Base-by-base conservation (phyloP, 2,113 vertebrate genomes). In the Arothron firmamentum region DNA sequence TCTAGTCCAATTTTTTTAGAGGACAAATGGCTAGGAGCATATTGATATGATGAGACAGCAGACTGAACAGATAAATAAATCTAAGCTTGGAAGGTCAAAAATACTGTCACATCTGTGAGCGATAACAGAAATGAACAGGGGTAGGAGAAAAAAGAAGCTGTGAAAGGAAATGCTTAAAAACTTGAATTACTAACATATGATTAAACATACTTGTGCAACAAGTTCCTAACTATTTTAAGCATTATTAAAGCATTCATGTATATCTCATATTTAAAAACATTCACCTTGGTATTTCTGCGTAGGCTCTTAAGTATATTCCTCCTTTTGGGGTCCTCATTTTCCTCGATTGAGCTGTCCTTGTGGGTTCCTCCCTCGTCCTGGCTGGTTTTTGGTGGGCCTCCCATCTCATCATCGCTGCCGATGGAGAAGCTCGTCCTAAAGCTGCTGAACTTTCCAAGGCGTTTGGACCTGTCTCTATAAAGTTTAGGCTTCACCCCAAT, bases 371-470 rank as follows among this genome's bases (percentile, higher is more conserved):
- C 88, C 2, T 92, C 91, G 11, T 98, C 95, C 46, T 94, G 94
- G 61, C 92, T 94, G n/a, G 91, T 89, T 16, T 91, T 89, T 2
- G 85, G 87, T 1, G 93, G 91, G 23, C 89, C 88, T 0, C 94
- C 95, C 72, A 95, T 59, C 70, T 99, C 96, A 0, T 99, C 96
- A 0, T 99, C 96, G 2, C 96, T 98, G 5, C 96, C 95, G 1
- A 96, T 91, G 1, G 89, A 90, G 75, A 97, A 93, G 79, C 94
- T 94, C 12, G 92, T 94, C 21, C 96, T 88, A 71, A 94, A 98
- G 47, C 88, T 92, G 31, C 94, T 92, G 70, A 98, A 98, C 8
- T 94, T 91, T 0, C 95, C 96, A 1, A 99, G 85, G 4, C 94
- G 83, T 13, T 94, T 85, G 54, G 95, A 99, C 20, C 94, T 80